phyloP scores from a whole-genome alignment of 2,888 invertebrate genomes.

The Imbricaverruca yamaguchii region DNA sequence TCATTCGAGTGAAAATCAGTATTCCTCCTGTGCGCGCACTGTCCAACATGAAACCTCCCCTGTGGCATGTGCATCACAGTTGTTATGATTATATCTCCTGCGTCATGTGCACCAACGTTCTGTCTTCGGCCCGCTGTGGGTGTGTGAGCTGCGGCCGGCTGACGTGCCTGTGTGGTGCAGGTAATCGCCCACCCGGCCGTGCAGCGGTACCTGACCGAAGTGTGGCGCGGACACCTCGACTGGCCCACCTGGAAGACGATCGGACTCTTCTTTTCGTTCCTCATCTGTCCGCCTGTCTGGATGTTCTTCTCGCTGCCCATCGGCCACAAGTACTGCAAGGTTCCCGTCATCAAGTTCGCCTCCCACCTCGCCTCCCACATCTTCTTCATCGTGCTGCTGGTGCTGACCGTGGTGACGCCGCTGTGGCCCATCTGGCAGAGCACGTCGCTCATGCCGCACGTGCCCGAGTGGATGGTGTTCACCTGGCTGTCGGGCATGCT shows the following conservation, averaged over 20 bases:
- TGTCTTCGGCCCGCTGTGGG: too few species aligned
- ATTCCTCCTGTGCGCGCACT: too few species aligned
- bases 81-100: too few species aligned
- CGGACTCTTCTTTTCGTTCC: slow-evolving; percentile 82
- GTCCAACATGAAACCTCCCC: too few species aligned
- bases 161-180: slow-evolving; percentile 22
- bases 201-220: slow-evolving; percentile 92
- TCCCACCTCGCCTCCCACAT: slow-evolving; percentile 98
- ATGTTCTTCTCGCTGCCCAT: slow-evolving; percentile 88
- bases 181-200: slow-evolving; percentile 95
- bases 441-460: slow-evolving; percentile 40
- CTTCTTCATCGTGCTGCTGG: slow-evolving; percentile 87
- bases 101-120: too few species aligned
- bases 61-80: too few species aligned
- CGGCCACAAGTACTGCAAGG: slow-evolving; percentile 92
- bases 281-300: slow-evolving; percentile 94
- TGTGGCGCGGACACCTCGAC: slow-evolving; percentile 94
- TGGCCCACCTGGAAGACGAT: slow-evolving; percentile 95
- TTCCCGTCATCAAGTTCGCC: slow-evolving; percentile 99
- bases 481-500: slow-evolving; percentile 91
- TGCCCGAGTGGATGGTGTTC: slow-evolving; percentile 93
- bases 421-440: slow-evolving; percentile 49
- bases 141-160: too few species aligned
- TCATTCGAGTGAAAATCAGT: too few species aligned
- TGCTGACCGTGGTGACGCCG: slow-evolving; percentile 81